Conservation (phyloP, 2,113 vertebrate species). For the Seriola quinqueradiata region DNA sequence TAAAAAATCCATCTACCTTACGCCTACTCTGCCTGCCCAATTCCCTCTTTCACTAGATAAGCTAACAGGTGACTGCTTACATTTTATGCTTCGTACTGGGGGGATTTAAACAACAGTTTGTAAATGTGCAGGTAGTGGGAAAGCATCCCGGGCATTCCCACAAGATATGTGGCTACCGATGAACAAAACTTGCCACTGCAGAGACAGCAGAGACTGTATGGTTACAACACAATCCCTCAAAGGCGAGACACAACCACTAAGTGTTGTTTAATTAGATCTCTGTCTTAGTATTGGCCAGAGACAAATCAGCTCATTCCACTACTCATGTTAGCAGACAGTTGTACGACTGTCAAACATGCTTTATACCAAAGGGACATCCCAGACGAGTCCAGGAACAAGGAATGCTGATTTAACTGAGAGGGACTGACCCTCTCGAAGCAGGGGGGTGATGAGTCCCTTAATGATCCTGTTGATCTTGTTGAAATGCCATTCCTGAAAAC, state of each 20-base stretch:
- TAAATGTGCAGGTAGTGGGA: not conserved
- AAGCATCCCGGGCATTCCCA: not conserved
- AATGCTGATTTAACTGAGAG: not conserved
- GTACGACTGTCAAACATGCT: not conserved
- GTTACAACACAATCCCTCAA: conserved; percentile 8
- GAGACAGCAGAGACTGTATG: not conserved
- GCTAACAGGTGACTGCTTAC: conserved; percentile 42
- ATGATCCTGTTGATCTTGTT: conserved; percentile 8
- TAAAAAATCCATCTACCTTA: conserved; percentile 41
- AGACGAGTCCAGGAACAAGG: not conserved
- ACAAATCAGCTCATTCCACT: not conserved
- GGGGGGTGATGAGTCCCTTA: conserved; percentile 18
- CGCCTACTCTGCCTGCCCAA: conserved; percentile 27
- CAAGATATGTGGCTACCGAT: not conserved
- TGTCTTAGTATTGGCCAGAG: not conserved
- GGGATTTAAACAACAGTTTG: conserved; percentile 4
- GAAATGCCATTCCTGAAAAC: conserved; percentile 15
- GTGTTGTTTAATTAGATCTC: not conserved
- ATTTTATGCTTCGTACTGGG: conserved; percentile 31
- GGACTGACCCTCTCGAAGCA: conserved; percentile 8
- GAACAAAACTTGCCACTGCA: not conserved
- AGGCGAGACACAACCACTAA: not conserved
- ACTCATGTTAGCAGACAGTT: not conserved
- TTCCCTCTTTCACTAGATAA: conserved; percentile 42
- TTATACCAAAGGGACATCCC: not conserved